Base-by-base conservation (phyloP, 2,113 vertebrate genomes). In the Solea solea region DNA sequence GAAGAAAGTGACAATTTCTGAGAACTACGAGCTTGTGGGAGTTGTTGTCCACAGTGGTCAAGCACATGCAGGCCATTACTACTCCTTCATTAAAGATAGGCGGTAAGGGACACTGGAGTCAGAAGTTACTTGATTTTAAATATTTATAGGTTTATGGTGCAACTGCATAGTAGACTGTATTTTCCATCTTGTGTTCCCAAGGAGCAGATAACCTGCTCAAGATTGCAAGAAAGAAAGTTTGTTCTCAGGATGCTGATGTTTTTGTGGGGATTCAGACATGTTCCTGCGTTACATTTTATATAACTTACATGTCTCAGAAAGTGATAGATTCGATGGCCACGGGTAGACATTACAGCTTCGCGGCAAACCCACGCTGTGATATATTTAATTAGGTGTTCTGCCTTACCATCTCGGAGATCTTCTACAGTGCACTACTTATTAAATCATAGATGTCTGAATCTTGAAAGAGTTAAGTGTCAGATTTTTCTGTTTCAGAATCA, bases 11-110 rank as follows among this genome's bases (percentile, higher is more conserved):
- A 97, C 96, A 5, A 97, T 98, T 67, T 98, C 98, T 12, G 98
- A 99, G 88, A 99, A 99, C 93, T 99, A 99, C 0, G 98, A 99
- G 61, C 95, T 99, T 0, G 97, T 98, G 0, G 98, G 98, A 12
- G 96, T 99, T 50, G 97, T 99, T 28, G 98, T 99, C 14, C 98
- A 99, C 90, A 99, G 97, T 2, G 97, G 98, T 0, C 98, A 99
- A 90, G 98, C 98, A 0, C 97, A 99, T 0, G 98, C 98, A 0
- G 98, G 98, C 28, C 98, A 99, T 82, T 99, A 99, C 90, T 99
- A 99, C 75, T 99, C 97, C 72, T 99, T 99, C 91, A 98, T 99
- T 66, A 99, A 99, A 92, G 98, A 99, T 55, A 92, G 97, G 57
- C 96, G 97, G 98, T 98, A 88, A 94, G 90, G 71, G 16, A 57